Percentiles rank a stretch among this genome's conserved stretches.
These are phyloP conservation scores for Steinernema khuongi DNA, from an alignment of 1,140 invertebrate genomes.

Conservation along the genomic window DNA sequence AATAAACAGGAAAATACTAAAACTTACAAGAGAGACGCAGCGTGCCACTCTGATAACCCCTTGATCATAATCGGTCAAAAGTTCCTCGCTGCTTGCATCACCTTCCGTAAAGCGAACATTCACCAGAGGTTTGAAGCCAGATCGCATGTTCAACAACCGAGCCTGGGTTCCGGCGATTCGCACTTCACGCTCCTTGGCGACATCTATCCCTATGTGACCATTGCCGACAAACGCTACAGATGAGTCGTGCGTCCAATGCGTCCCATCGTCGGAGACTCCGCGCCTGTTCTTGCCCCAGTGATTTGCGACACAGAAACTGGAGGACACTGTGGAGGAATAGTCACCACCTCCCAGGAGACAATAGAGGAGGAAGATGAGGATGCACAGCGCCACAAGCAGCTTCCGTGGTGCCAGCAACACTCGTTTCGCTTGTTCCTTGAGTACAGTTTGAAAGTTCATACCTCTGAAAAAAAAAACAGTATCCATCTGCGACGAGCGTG, in stretches of 20 bases:
- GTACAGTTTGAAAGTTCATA: constrained; percentile 2
- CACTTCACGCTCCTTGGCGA: constrained; percentile 26
- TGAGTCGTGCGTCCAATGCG: constrained; percentile 19
- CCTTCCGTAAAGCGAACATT: constrained; percentile 10
- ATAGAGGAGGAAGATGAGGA: neutral
- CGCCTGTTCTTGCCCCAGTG: neutral
- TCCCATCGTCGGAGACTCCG: neutral
- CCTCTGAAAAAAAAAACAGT: constrained; percentile 3
- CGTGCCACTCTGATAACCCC: constrained; percentile 22
- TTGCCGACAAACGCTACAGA: constrained; percentile 33
- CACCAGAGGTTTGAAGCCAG: constrained; percentile 22
- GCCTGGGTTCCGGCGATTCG: constrained; percentile 20
- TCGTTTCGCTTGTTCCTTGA: constrained; percentile 4
- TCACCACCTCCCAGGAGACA: neutral
- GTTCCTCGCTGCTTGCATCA: neutral
- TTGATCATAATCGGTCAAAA: constrained; percentile 32
- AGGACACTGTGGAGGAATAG: neutral
- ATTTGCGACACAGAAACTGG: constrained; percentile 1
- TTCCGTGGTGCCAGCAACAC: neutral
- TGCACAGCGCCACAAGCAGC: neutral
- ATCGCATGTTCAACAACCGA: constrained; percentile 10
- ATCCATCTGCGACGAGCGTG: neutral
- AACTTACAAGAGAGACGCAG: constrained; percentile 29
- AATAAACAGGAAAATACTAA: no score
- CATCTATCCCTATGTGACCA: constrained; percentile 26